Evolutionary conservation across 2,797 vertebrate genomes (phyloP).

Genomic region (Furcifer pardalis): DNA sequence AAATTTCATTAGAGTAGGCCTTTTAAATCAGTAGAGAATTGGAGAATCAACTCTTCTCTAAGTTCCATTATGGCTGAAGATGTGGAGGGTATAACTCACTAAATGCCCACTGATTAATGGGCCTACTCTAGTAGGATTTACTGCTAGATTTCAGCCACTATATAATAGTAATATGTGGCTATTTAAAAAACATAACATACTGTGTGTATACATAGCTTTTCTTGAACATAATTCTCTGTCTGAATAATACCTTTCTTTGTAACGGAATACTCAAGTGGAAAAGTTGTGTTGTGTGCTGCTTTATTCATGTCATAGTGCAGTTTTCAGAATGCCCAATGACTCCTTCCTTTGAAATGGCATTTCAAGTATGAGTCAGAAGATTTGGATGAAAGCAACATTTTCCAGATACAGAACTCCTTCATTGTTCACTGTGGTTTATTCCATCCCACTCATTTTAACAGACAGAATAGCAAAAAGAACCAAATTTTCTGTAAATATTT

Average conservation of each 20-base stretch:
- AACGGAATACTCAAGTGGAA: not conserved
- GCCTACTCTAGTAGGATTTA: not conserved
- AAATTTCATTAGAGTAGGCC: too few relatives aligned
- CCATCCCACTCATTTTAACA: slow-evolving; percentile 28
- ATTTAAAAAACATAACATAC: not conserved
- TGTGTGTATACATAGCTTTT: not conserved
- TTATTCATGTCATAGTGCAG: not conserved
- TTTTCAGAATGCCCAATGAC: slow-evolving; percentile 33
- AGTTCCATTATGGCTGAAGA: too few relatives aligned
- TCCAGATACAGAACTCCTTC: slow-evolving; percentile 25
- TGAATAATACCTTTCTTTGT: not conserved
- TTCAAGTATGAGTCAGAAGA: slow-evolving; percentile 25
- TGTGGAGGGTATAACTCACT: too few relatives aligned
- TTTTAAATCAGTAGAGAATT: too few relatives aligned
- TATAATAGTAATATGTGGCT: not conserved
- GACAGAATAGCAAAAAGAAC: slow-evolving; percentile 2
- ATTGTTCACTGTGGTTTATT: slow-evolving; percentile 35
- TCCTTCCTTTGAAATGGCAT: slow-evolving; percentile 32
- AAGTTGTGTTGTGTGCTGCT: slow-evolving; percentile 24
- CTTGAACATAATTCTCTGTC: not conserved
- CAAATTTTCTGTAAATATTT: not conserved
- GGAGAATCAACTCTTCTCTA: too few relatives aligned
- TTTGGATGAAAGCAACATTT: slow-evolving; percentile 36
- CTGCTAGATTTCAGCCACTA: not conserved
- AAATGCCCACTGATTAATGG: not conserved